phyloP scores from a whole-genome alignment of 2,113 vertebrate genomes.

The Rutilus rutilus region DNA sequence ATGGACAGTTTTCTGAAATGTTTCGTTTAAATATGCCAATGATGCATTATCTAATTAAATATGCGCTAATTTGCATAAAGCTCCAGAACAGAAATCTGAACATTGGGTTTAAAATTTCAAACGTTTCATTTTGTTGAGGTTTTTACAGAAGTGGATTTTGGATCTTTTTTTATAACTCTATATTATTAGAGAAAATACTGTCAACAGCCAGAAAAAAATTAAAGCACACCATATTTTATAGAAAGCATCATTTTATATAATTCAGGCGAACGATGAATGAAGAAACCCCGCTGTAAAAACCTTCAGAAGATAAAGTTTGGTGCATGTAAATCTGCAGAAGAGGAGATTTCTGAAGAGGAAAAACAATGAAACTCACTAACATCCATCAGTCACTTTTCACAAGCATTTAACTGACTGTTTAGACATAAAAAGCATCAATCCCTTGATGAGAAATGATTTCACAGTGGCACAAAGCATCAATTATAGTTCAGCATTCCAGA shows the following conservation, averaged over 20 bases:
- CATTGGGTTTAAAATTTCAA: not conserved
- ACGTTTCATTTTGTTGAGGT: not conserved
- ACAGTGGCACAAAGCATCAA: constrained; percentile 61
- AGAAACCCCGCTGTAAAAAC: not conserved
- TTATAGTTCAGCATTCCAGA: constrained; percentile 66
- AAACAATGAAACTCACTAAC: not conserved
- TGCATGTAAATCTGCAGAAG: not conserved
- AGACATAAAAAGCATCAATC: not conserved
- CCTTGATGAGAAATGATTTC: constrained; percentile 29
- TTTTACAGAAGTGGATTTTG: not conserved
- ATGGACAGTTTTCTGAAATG: not conserved
- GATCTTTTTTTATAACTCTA: not conserved
- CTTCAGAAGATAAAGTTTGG: not conserved
- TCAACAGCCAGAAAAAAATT: not conserved
- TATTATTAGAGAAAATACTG: not conserved
- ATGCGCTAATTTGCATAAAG: not conserved
- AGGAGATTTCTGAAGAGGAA: not conserved
- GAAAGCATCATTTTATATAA: not conserved
- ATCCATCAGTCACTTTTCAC: not conserved
- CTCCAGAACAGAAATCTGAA: not conserved
- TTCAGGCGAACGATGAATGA: not conserved
- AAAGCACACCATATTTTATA: not conserved
- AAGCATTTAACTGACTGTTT: not conserved
- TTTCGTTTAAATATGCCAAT: not conserved
- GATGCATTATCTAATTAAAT: not conserved